Evolutionary conservation across 2,113 vertebrate genomes (phyloP).

Genomic region (Archocentrus centrarchus): DNA sequence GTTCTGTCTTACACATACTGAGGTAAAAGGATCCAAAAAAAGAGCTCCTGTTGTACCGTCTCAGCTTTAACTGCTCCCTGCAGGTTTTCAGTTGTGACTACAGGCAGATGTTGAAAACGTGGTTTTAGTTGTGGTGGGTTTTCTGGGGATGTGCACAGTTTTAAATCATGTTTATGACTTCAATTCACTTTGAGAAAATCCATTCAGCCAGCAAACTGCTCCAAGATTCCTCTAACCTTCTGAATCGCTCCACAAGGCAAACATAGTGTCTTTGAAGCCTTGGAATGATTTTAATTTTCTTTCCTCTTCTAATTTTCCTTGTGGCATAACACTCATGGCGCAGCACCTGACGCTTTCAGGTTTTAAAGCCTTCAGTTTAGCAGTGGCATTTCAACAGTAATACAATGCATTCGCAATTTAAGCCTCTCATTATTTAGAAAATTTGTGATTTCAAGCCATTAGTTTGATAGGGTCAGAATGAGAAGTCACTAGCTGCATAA

Average conservation of each 20-base stretch:
- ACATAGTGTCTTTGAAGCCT: neutral
- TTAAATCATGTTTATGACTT: slow-evolving; percentile 46
- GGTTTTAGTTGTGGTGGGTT: slow-evolving; percentile 34
- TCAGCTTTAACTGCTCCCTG: neutral
- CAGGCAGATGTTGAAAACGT: slow-evolving; percentile 32
- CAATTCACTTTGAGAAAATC: slow-evolving; percentile 38
- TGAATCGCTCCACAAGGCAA: slow-evolving; percentile 20
- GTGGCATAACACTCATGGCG: neutral
- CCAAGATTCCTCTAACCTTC: slow-evolving; percentile 20
- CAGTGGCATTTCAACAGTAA: neutral
- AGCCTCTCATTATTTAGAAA: slow-evolving; percentile 4
- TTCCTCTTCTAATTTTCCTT: neutral
- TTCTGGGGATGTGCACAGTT: slow-evolving; percentile 28
- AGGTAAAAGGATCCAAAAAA: neutral
- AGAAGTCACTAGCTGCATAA: slow-evolving; percentile 29
- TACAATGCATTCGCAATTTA: neutral
- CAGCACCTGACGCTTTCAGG: neutral
- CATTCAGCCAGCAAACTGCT: slow-evolving; percentile 10
- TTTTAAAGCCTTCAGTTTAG: neutral
- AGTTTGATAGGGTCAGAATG: neutral
- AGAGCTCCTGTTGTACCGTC: neutral
- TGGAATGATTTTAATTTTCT: slow-evolving; percentile 7
- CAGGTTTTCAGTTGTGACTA: neutral
- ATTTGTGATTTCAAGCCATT: neutral
- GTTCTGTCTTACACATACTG: neutral